These are phyloP conservation scores for Drosophila rufa DNA, from an alignment of 1,140 invertebrate genomes.

Conservation along the genomic window DNA sequence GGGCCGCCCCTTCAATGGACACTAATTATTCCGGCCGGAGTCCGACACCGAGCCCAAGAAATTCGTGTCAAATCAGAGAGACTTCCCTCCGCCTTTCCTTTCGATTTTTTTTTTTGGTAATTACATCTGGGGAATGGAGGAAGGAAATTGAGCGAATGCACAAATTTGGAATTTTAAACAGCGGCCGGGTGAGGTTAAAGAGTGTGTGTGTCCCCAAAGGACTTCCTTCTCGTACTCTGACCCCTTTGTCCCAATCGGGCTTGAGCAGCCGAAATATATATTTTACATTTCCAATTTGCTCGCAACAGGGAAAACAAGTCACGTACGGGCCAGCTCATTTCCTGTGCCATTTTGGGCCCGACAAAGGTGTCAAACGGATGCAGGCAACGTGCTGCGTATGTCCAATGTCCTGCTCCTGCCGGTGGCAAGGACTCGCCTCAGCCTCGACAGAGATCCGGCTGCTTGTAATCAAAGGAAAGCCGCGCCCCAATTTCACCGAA, in stretches of 20 bases:
- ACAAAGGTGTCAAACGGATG: slow-evolving; percentile 82
- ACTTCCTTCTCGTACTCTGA: slow-evolving; percentile 12
- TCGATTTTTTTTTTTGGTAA: slow-evolving; percentile 50
- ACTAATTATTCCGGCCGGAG: slow-evolving; percentile 79
- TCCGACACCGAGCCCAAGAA: slow-evolving; percentile 40
- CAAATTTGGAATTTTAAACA: slow-evolving; percentile 82
- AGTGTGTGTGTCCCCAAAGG: slow-evolving; percentile 7
- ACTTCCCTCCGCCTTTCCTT: slow-evolving; percentile 22
- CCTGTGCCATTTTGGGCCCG: slow-evolving; percentile 67
- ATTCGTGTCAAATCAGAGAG: slow-evolving; percentile 70
- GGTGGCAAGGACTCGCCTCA: slow-evolving; percentile 4
- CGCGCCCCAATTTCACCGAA: slow-evolving; percentile 53
- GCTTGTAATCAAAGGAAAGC: slow-evolving; percentile 55
- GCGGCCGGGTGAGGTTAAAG: slow-evolving; percentile 48
- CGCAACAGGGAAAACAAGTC: slow-evolving; percentile 65
- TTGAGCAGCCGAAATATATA: slow-evolving; percentile 30
- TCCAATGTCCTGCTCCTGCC: slow-evolving; percentile 66
- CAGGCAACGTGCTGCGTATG: slow-evolving; percentile 75
- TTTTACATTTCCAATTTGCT: slow-evolving; percentile 32
- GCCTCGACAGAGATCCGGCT: slow-evolving; percentile 6
- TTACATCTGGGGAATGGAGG: slow-evolving; percentile 77
- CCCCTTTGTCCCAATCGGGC: slow-evolving; percentile 32
- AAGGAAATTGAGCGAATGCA: slow-evolving; percentile 84
- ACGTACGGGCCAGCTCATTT: slow-evolving; percentile 80
- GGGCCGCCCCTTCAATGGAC: slow-evolving; percentile 58